Evolutionary conservation across 2,113 vertebrate genomes (phyloP).

Genomic region (Chionomys nivalis): DNA sequence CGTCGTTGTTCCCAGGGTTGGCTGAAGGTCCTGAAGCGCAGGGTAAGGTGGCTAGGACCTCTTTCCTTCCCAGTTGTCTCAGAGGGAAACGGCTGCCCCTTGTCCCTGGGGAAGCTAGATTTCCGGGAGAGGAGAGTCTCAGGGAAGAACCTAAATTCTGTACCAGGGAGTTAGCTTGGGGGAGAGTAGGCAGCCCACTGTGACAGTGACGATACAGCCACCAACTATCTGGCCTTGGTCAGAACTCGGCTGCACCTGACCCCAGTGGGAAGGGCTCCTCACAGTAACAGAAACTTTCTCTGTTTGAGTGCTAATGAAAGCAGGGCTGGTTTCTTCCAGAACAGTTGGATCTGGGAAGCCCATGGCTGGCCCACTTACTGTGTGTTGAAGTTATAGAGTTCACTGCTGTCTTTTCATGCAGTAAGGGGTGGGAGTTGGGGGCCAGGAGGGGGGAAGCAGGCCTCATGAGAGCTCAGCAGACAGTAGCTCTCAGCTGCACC

Average conservation of each 20-base stretch:
- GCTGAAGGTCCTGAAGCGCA: neutral
- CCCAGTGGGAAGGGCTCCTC: neutral
- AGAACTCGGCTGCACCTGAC: rapidly evolving
- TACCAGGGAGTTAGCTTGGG: neutral
- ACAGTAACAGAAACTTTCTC: neutral
- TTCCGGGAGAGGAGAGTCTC: neutral
- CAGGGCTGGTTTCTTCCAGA: neutral
- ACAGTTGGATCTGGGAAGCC: neutral
- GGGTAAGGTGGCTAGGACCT: neutral
- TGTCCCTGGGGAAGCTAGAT: neutral
- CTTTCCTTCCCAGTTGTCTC: neutral
- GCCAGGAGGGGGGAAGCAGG: neutral
- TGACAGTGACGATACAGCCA: neutral
- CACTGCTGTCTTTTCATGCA: neutral
- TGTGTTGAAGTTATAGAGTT: neutral
- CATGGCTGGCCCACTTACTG: neutral
- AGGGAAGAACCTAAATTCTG: neutral
- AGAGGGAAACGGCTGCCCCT: neutral
- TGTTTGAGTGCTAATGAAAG: neutral
- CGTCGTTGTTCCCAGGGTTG: no score
- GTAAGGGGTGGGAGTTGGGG: neutral
- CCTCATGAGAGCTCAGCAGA: no score
- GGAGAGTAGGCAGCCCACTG: neutral
- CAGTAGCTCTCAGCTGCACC: neutral
- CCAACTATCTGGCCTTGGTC: neutral